phyloP scores from a whole-genome alignment of 2,113 vertebrate species.

The Orcinus orca region DNA sequence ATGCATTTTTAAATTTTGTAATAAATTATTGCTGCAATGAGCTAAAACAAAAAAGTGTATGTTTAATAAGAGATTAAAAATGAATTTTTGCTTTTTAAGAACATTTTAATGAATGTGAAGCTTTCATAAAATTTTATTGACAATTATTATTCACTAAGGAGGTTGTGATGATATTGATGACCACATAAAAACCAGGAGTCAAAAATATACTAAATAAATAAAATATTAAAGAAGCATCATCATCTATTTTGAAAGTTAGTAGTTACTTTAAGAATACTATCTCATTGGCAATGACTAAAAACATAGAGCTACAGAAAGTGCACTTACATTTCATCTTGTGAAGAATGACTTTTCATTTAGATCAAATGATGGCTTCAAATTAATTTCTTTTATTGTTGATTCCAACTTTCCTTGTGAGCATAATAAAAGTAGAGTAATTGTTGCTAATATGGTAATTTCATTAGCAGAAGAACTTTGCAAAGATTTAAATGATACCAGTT shows the following conservation, averaged over 20 bases:
- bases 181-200: neutral
- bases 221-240: neutral
- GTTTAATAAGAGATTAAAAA: neutral
- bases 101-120: neutral
- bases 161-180: neutral
- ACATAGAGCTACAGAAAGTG: neutral
- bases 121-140: neutral
- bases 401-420: neutral
- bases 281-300: neutral
- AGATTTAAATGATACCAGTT: neutral
- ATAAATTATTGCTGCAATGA: neutral
- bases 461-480: neutral
- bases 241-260: neutral
- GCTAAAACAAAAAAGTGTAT: neutral
- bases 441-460: neutral
- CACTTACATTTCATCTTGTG: neutral
- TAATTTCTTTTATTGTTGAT: slow-evolving; percentile 26
- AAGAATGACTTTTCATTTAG: slow-evolving; percentile 17
- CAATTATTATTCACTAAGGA: neutral
- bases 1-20: neutral
- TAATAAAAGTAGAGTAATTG: neutral
- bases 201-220: neutral
- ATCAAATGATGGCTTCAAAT: neutral
- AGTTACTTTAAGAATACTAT: neutral
- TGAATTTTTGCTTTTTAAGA: neutral